Evolutionary conservation across 2,888 invertebrate genomes (phyloP), one percentile per base, ranked within the genome.

Genomic region (Andrena flavipes): DNA sequence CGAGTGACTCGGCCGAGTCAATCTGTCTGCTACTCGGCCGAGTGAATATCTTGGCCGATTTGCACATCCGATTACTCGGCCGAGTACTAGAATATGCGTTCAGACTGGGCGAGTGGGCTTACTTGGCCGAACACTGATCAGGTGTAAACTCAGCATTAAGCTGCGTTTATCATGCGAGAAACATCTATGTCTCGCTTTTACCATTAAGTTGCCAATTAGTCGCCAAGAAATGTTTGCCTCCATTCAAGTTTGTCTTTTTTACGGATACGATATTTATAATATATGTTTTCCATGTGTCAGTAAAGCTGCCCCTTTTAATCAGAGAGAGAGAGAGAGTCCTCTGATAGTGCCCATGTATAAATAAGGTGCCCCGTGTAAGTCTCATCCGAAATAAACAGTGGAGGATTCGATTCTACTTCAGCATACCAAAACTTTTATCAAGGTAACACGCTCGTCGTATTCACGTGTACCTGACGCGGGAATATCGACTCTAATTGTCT

Each of bases 311-410:
- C 6, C 8, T 72, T 62, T 67, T 26, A 65, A 73, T 23, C 63
- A 49, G 26, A 20, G 71, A 69, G 72, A 56, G 81, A 49, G 26
- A 20, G 71, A 69, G 72, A 56, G 81, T 80, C 73, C 69, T 65
- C 72, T 69, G 65, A 54, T 65, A 33, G 56, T 82, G 77, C 63
- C 30, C 64, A 71, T 68, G 13, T 42, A 49, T 29, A 76, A 56
- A 56, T 63, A 48, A 16, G 20, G 8, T 62, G 33, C 20, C 23
- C 54, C 33, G 13, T 8, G 42, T 42, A 16, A 5, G 42, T 5
- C 42, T 42, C 16, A 3, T 42, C 42, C 42, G 42, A 30, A 29
- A 20, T 49, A 33, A 23, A 29, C 54, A 56, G 51, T 51, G n/a
- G 13, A 42, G 6, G 51, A 62, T 70, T 62, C 62, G 59, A 78